Evolutionary conservation across 2,888 invertebrate species (phyloP).

Genomic region (Dryadula phaetusa): DNA sequence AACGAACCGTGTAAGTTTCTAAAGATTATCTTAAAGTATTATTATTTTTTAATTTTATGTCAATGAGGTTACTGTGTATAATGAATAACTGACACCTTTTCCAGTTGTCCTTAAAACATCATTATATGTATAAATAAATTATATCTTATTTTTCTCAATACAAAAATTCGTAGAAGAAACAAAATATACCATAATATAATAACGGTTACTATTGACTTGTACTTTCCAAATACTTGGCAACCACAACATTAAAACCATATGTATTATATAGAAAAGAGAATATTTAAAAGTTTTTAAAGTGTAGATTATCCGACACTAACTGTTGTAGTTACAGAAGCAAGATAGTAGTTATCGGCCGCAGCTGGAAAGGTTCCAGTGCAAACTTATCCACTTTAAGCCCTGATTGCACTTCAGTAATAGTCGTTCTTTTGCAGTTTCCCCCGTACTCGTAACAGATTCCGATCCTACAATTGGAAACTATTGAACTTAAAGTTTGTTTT

Average conservation of each 20-base stretch:
- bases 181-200: no score
- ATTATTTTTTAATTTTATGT: not conserved
- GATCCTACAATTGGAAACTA: conserved; percentile 38
- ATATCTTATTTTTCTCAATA: no score
- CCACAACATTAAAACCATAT: not conserved
- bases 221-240: not conserved
- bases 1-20: not conserved
- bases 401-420: conserved; percentile 57
- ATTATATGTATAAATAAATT: no score
- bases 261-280: not conserved
- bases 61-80: not conserved
- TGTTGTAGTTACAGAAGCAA: conserved; percentile 41
- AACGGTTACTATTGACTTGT: not conserved
- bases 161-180: no score
- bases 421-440: conserved; percentile 47
- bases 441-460: conserved; percentile 30
- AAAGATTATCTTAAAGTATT: no score
- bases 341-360: conserved; percentile 50
- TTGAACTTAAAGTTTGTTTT: conserved; percentile 25
- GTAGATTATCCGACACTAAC: conserved; percentile 31
- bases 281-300: conserved; percentile 22
- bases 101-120: no score
- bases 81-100: no score
- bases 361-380: conserved; percentile 62
- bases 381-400: conserved; percentile 68